Evolutionary conservation across 2,888 invertebrate genomes (phyloP).

Genomic region (Callimorpha dominula): DNA sequence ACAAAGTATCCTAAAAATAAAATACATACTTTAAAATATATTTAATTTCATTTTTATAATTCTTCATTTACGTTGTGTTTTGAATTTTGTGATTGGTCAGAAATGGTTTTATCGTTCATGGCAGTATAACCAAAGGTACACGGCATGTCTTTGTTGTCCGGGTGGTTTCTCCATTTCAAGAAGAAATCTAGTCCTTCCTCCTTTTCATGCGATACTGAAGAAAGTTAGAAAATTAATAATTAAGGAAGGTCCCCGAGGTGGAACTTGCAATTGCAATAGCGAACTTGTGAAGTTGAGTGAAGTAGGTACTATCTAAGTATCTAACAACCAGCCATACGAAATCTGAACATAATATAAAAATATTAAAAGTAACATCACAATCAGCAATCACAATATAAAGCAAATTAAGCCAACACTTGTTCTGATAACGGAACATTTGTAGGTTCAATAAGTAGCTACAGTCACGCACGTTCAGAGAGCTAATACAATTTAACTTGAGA

Average conservation of each 20-base stretch:
- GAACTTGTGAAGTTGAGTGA: background rate
- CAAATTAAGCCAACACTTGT: constrained; percentile 49
- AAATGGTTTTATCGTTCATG: too few species aligned
- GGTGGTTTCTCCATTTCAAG: background rate
- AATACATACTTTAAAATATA: too few species aligned
- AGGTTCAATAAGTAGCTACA: constrained; percentile 44
- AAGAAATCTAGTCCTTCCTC: background rate
- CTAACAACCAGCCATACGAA: background rate
- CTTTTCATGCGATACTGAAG: background rate
- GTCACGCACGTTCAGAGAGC: constrained; percentile 55
- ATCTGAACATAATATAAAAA: background rate
- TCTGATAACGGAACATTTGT: constrained; percentile 30
- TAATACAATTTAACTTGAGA: constrained; percentile 64
- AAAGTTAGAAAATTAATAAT: background rate
- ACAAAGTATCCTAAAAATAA: too few species aligned
- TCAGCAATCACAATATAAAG: constrained; percentile 37
- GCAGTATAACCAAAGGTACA: too few species aligned
- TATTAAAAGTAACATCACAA: constrained; percentile 2
- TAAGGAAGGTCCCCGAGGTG: background rate
- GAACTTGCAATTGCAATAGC: too few species aligned
- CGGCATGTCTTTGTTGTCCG: too few species aligned
- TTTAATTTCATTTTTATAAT: too few species aligned
- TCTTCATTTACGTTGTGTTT: too few species aligned
- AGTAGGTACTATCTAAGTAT: background rate
- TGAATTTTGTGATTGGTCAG: too few species aligned